Conservation (phyloP, 2,888 invertebrate species). For the Drosophila demipolita region DNA sequence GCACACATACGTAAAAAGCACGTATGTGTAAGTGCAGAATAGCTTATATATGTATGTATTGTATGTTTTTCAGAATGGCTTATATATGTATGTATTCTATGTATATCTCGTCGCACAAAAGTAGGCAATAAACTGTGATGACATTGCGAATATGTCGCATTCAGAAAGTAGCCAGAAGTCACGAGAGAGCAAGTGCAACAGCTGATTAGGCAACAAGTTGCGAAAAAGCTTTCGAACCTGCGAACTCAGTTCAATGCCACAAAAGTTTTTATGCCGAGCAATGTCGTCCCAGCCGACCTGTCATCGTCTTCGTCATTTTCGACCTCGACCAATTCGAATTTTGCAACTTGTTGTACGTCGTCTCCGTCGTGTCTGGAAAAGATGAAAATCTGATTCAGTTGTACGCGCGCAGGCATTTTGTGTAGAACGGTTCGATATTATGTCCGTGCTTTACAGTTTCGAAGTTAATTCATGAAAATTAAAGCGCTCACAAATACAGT, state of each 20-base stretch:
- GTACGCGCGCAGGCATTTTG: constrained; percentile 71
- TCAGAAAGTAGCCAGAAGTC: constrained; percentile 11
- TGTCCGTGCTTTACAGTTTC: constrained; percentile 20
- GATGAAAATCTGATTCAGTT: constrained; percentile 71
- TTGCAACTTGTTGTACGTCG: constrained; percentile 79
- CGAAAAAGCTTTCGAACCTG: constrained; percentile 81
- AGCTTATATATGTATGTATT: neutral
- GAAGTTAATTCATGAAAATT: constrained; percentile 43
- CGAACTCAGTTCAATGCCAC: constrained; percentile 72
- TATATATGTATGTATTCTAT: neutral
- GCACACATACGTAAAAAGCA: neutral
- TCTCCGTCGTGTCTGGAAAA: constrained; percentile 39
- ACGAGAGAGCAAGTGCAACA: constrained; percentile 66
- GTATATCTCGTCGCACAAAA: neutral
- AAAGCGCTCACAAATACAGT: constrained; percentile 29
- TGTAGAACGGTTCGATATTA: constrained; percentile 46
- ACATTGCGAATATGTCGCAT: constrained; percentile 21
- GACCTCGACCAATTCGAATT: constrained; percentile 60
- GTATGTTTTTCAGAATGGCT: neutral
- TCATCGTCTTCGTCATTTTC: constrained; percentile 31
- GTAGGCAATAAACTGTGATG: neutral
- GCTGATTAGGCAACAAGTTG: constrained; percentile 84
- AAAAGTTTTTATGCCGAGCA: constrained; percentile 47
- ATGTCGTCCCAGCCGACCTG: constrained; percentile 16
- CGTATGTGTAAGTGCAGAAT: neutral